Conservation (phyloP, 2,113 vertebrate genomes). For the Chauna torquata region DNA sequence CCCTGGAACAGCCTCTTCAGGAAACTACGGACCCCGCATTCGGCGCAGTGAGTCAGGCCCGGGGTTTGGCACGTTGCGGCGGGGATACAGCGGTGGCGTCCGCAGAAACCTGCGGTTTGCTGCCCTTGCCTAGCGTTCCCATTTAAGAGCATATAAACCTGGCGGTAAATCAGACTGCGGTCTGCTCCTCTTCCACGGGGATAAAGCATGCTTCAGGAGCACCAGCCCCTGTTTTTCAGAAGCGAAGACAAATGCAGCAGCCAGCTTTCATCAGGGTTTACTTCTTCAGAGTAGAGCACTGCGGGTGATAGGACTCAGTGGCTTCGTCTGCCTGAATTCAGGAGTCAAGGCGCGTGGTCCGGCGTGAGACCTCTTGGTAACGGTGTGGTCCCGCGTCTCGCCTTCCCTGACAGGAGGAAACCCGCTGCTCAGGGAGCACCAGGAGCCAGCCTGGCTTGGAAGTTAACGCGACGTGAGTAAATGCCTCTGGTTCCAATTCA, state of each 20-base stretch:
- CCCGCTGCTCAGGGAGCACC: not conserved
- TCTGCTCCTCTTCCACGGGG: not conserved
- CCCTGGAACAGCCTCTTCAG: fast-evolving
- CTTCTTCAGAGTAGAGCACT: not conserved
- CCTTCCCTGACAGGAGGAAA: not conserved
- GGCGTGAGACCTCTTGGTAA: fast-evolving
- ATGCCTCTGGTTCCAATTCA: not conserved
- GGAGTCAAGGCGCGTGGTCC: not conserved
- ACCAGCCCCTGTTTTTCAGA: too few relatives aligned
- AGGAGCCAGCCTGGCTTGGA: not conserved
- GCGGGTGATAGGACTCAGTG: not conserved
- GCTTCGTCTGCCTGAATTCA: not conserved
- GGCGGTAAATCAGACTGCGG: not conserved
- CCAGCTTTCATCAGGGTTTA: not conserved
- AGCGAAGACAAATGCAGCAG: not conserved
- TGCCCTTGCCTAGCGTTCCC: not conserved
- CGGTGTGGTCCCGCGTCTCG: not conserved
- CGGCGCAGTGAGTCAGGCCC: not conserved
- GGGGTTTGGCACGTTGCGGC: fast-evolving
- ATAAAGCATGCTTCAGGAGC: not conserved
- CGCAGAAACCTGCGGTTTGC: not conserved
- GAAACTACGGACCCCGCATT: too few relatives aligned
- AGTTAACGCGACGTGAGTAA: not conserved
- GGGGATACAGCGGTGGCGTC: not conserved
- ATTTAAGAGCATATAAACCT: not conserved